phyloP scores from a whole-genome alignment of 1,140 invertebrate genomes.

The Harpegnathos saltator region DNA sequence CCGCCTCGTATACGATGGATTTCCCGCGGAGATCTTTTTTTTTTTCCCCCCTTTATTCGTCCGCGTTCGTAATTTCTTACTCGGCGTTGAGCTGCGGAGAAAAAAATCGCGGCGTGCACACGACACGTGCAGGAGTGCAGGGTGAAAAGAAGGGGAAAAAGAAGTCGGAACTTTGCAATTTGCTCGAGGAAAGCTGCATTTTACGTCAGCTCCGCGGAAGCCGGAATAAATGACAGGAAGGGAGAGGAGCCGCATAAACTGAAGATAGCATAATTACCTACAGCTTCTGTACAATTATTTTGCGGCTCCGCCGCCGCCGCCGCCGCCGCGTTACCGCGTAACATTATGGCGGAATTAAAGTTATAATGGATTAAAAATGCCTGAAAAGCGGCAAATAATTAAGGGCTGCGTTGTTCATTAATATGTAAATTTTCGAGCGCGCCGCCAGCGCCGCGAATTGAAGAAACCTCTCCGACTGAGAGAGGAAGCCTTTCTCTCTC shows the following conservation, averaged over 20 bases:
- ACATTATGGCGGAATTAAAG: slow-evolving; percentile 59
- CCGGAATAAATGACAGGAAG: neutral
- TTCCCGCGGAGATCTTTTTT: no score
- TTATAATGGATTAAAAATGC: slow-evolving; percentile 55
- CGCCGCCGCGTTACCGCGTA: no score
- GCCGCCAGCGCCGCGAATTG: slow-evolving; percentile 40
- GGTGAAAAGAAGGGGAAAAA: no score
- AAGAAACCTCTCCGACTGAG: slow-evolving; percentile 50
- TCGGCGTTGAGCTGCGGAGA: neutral
- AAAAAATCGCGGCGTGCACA: neutral
- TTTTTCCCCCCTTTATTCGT: no score
- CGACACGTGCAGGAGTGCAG: no score
- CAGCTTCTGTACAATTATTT: slow-evolving; percentile 8
- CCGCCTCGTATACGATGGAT: no score
- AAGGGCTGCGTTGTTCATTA: slow-evolving; percentile 58
- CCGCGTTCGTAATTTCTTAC: neutral
- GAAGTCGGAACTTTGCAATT: neutral
- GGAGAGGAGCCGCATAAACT: neutral
- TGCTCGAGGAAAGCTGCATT: neutral
- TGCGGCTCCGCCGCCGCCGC: slow-evolving; percentile 8
- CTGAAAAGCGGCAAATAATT: slow-evolving; percentile 49
- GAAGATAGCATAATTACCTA: neutral
- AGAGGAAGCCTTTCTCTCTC: slow-evolving; percentile 1
- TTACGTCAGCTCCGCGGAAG: neutral
- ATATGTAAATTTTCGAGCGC: slow-evolving; percentile 54